Conservation (phyloP, 2,797 vertebrate genomes). For the Pteropus rufus region DNA sequence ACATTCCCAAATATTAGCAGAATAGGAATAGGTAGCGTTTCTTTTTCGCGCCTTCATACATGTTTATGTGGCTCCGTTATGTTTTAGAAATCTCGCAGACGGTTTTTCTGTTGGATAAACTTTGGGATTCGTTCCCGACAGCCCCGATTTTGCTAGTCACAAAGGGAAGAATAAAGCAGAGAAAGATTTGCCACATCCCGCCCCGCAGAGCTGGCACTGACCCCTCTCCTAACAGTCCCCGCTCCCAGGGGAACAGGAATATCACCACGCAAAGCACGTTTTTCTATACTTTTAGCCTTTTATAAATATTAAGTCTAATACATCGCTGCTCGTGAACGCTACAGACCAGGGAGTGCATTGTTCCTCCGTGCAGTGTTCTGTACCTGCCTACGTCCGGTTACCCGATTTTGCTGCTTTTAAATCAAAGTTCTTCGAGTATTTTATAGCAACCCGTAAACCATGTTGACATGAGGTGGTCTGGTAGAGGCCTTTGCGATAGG, state of each 20-base stretch:
- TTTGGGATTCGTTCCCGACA: not conserved
- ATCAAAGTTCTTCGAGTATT: not conserved
- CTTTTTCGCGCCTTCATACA: not conserved
- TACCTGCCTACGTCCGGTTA: not conserved
- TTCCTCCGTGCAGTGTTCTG: rapidly evolving
- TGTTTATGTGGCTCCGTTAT: not conserved
- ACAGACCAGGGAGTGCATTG: not conserved
- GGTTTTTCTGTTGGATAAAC: not conserved
- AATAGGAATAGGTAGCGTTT: not conserved
- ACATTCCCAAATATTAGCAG: not conserved
- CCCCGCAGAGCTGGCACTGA: too few relatives aligned
- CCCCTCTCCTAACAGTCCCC: not conserved
- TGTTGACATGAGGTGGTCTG: rapidly evolving
- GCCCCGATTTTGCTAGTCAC: not conserved
- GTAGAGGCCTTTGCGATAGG: not conserved
- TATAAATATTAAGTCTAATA: not conserved
- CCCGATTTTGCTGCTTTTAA: not conserved
- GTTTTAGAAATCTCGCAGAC: not conserved
- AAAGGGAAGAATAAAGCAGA: not conserved
- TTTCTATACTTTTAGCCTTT: not conserved
- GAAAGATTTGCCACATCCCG: rapidly evolving
- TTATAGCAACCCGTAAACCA: not conserved
- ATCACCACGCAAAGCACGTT: rapidly evolving
- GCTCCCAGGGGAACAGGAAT: not conserved
- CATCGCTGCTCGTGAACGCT: not conserved